Conservation (phyloP, 2,797 vertebrate species). For the Enteromius anoplus region DNA sequence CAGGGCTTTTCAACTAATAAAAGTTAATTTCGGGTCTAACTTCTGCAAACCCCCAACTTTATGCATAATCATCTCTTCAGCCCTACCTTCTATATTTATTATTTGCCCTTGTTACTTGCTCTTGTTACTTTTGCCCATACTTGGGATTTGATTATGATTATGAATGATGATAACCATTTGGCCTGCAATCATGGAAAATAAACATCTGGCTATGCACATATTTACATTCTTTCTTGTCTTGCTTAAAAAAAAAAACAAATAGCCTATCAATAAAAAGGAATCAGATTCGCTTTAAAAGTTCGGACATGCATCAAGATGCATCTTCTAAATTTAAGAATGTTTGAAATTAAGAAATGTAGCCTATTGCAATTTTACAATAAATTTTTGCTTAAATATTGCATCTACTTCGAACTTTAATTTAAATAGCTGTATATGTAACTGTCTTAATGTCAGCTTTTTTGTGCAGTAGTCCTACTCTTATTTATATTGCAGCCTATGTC, state of each 20-base stretch:
- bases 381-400: neutral
- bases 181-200: neutral
- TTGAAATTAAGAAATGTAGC: too few relatives aligned
- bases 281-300: neutral
- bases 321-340: too few relatives aligned
- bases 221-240: neutral
- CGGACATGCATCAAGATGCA: too few relatives aligned
- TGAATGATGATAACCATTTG: neutral
- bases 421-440: too few relatives aligned
- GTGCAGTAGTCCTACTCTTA: neutral
- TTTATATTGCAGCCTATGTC: too few relatives aligned
- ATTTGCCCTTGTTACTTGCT: neutral
- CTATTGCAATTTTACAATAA: neutral
- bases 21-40: neutral
- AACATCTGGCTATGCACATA: neutral
- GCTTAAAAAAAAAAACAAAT: too few relatives aligned
- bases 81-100: neutral
- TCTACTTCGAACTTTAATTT: too few relatives aligned
- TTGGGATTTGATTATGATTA: neutral
- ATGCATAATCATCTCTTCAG: neutral
- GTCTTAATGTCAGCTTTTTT: too few relatives aligned
- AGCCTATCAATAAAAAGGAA: neutral
- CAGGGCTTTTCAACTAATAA: too few relatives aligned
- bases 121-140: neutral
- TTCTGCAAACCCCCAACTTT: neutral